Evolutionary conservation across 2,113 vertebrate species (phyloP), one percentile per base, ranked within the genome.

Genomic region (Rhineura floridana): DNA sequence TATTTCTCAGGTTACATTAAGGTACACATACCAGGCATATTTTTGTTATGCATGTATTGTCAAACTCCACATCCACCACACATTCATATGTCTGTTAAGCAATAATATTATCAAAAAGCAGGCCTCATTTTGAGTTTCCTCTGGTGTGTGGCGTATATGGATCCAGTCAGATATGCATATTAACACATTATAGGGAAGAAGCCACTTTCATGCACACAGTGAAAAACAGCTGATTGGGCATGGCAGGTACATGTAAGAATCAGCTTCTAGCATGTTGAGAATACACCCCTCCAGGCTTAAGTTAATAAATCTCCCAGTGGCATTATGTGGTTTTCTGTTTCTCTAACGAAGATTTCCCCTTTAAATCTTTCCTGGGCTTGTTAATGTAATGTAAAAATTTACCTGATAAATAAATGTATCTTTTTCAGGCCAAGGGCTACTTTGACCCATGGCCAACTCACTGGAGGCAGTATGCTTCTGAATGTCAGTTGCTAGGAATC

Each of bases 271-370:
- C 36, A 42, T 19, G 87, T 84, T 73, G 84, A 30, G 87, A 84
- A 85, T 77, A 55, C 44, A 63, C 80, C 87, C 10, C 55, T 93
- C 84, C 79, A 70, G 52, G 73, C 83, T 2, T 78, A 63, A 65
- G 3, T 59, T 59, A 62, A 2, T 65, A 33, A 63, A 55, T 70
- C 83, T 90, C 62, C 73, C 73, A 48, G 75, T 48, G 10, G 25
- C 75, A 77, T 48, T 44, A 62, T 7, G 2, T 79, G 10, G 30
- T 44, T 55, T 85, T 70, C 46, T 21, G 25, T 76, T 87, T 79
- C 3, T 11, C 6, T 72, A 79, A 52, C 85, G 52, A 65, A 33
- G 72, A 87, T 25, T n/a, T 10, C n/a, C n/a, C n/a, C n/a, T 9
- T 1, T 70, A 33, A 59, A 48, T 70, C n/a, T 36, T 84, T 33